These are phyloP conservation scores for Colaptes auratus DNA, from an alignment of 2,113 vertebrate genomes.

Conservation along the genomic window DNA sequence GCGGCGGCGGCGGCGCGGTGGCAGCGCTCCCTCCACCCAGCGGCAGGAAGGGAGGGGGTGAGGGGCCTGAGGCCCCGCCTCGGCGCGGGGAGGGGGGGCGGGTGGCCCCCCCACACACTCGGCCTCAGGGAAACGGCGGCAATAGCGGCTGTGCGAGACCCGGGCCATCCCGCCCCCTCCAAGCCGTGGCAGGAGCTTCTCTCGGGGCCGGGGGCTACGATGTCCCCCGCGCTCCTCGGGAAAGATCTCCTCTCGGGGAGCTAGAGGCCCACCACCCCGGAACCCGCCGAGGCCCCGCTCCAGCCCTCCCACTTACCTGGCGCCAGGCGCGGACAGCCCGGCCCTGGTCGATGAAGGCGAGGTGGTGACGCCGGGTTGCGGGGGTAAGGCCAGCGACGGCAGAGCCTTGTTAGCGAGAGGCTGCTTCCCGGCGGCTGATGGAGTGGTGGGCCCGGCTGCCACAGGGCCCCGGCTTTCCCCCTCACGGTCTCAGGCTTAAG, in stretches of 20 bases:
- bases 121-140: not conserved
- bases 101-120: too few relatives aligned
- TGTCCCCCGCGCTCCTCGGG: not conserved
- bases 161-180: not conserved
- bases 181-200: too few relatives aligned
- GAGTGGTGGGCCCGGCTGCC: not conserved
- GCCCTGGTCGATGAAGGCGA: not conserved
- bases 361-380: not conserved
- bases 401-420: not conserved
- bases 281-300: not conserved
- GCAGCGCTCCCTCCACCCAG: not conserved
- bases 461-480: constrained; percentile 2
- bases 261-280: not conserved
- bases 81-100: not conserved
- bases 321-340: not conserved
- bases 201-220: not conserved
- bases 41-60: not conserved
- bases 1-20: too few relatives aligned
- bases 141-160: not conserved
- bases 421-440: constrained; percentile 9
- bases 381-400: not conserved
- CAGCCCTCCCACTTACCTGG: not conserved
- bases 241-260: not conserved
- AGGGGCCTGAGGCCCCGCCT: not conserved
- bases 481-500: not conserved